These are phyloP conservation scores for Caenorhabditis tropicalis DNA, from an alignment of 1,140 invertebrate species.

Conservation along the genomic window DNA sequence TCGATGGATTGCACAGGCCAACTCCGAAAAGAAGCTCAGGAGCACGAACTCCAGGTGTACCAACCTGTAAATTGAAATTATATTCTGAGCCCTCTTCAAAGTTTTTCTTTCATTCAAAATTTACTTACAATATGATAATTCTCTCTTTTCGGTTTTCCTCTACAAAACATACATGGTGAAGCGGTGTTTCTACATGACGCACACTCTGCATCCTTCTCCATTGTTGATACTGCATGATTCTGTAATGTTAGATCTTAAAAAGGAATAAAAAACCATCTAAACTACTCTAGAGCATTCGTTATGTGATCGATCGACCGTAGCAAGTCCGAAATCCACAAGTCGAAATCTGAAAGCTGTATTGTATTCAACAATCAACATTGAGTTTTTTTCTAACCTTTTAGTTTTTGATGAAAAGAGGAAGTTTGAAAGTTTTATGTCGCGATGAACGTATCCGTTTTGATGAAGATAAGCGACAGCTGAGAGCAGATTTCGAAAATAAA, in stretches of 20 bases:
- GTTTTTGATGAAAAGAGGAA: neutral
- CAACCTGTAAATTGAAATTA: neutral
- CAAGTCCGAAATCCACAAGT: slow-evolving; percentile 18
- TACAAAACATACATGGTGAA: slow-evolving; percentile 1
- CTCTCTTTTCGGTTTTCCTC: slow-evolving; percentile 1
- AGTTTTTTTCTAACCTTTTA: neutral
- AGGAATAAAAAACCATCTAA: neutral
- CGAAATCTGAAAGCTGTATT: neutral
- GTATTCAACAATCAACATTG: neutral
- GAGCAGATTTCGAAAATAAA: neutral
- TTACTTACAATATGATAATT: neutral
- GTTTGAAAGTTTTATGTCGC: slow-evolving; percentile 13
- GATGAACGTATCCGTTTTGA: slow-evolving; percentile 4
- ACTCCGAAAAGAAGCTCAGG: neutral
- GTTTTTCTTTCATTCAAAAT: neutral
- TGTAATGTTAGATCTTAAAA: neutral
- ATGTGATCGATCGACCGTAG: neutral
- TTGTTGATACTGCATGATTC: neutral
- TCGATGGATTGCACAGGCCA: neutral
- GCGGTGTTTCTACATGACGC: neutral
- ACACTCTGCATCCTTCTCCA: neutral
- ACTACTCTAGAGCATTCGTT: slow-evolving; percentile 2
- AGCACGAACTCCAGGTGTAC: slow-evolving; percentile 5
- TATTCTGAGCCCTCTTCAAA: neutral
- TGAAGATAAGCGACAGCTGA: slow-evolving; percentile 11